phyloP scores from a whole-genome alignment of 2,797 vertebrate genomes.

The Anguilla megastoma region DNA sequence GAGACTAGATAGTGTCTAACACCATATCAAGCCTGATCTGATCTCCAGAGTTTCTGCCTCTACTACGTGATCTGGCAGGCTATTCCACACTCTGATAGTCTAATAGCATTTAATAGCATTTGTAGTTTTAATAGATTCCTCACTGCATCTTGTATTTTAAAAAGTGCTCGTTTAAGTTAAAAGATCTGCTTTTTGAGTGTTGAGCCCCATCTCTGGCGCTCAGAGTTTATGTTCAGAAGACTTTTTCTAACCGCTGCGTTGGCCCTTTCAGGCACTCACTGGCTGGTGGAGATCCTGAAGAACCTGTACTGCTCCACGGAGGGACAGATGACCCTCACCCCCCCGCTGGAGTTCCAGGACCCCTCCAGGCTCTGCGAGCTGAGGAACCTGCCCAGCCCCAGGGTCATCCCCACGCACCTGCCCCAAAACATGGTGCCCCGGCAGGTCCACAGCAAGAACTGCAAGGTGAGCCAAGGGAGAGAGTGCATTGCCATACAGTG shows the following conservation, averaged over 20 bases:
- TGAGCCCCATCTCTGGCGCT: no score
- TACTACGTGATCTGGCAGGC: no score
- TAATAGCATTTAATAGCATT: no score
- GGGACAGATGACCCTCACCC: not conserved
- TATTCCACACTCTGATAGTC: no score
- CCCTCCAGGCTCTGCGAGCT: not conserved
- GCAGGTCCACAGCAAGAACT: not conserved
- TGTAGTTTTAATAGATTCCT: not conserved
- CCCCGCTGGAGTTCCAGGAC: slow-evolving; percentile 10
- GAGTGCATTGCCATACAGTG: not conserved
- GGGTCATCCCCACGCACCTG: slow-evolving; percentile 5
- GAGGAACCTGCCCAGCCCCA: not conserved
- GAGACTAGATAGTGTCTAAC: no score
- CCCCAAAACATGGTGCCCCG: slow-evolving; percentile 1
- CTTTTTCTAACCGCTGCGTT: not conserved
- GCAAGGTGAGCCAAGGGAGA: not conserved
- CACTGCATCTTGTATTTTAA: not conserved
- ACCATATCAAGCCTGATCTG: no score
- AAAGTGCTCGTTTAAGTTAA: not conserved
- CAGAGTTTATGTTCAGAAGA: not conserved
- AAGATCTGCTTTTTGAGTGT: not conserved
- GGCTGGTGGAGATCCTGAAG: slow-evolving; percentile 7
- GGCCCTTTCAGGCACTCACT: not conserved
- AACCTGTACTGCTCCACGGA: not conserved
- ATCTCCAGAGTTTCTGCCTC: no score